Percentiles rank a stretch among this genome's conserved stretches.
Conservation (phyloP, 30 jellyfish, hydroid and myxozoan genomes). For the Hydractinia symbiolongicarpus region DNA sequence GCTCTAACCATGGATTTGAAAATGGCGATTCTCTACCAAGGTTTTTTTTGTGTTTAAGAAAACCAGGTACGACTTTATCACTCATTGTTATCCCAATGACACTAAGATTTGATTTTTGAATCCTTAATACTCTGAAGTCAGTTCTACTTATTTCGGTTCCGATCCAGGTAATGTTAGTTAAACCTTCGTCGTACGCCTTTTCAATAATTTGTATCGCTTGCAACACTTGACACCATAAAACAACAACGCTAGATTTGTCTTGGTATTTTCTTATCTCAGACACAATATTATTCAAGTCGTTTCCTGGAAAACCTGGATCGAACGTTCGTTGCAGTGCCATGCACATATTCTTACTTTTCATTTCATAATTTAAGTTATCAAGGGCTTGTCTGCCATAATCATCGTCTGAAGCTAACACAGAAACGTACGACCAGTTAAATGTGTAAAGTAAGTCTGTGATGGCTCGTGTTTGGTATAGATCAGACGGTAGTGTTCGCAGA, state of each 20-base stretch:
- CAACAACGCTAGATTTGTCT: slow-evolving; percentile 51
- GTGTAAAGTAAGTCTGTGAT: slow-evolving; percentile 42
- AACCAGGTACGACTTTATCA: slow-evolving; percentile 43
- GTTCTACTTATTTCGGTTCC: slow-evolving; percentile 77
- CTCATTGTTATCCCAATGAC: slow-evolving; percentile 44
- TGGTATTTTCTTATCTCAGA: slow-evolving; percentile 12
- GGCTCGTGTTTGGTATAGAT: slow-evolving; percentile 63
- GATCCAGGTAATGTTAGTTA: slow-evolving; percentile 58
- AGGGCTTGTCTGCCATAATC: slow-evolving; percentile 80
- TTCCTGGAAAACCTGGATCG: slow-evolving; percentile 24
- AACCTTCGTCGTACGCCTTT: slow-evolving; percentile 45
- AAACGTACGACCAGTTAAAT: slow-evolving; percentile 64
- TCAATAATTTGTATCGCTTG: slow-evolving; percentile 54
- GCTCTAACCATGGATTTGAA: slow-evolving; percentile 57
- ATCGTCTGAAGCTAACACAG: slow-evolving; percentile 72
- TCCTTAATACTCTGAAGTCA: slow-evolving; percentile 3
- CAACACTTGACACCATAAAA: slow-evolving; percentile 64
- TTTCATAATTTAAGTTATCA: slow-evolving; percentile 41
- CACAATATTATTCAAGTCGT: slow-evolving; percentile 31
- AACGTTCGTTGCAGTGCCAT: slow-evolving; percentile 55
- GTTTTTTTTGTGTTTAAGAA: slow-evolving; percentile 34
- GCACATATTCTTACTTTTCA: slow-evolving; percentile 45
- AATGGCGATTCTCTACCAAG: neutral
- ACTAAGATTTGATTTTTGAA: neutral
- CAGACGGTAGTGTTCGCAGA: slow-evolving; percentile 77